Base-by-base conservation (phyloP, 2,113 vertebrate species). In the Emydura subglobosa region DNA sequence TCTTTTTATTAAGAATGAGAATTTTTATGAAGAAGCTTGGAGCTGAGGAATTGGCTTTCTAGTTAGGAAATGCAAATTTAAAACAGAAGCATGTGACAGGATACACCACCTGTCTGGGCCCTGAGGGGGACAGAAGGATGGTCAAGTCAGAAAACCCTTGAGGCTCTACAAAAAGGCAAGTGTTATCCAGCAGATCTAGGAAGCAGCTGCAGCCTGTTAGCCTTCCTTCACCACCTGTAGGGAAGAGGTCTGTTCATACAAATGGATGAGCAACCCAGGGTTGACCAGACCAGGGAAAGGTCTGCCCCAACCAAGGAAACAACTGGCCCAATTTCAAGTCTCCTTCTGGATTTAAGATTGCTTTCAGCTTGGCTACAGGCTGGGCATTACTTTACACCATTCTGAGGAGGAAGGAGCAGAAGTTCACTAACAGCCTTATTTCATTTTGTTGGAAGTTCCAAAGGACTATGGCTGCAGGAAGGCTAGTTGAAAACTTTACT, bases 361-460 rank as follows among this genome's bases (percentile, higher is more conserved):
- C 87, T 1, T 85, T 55, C 5, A 78, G 12, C 39, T 54, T 79
- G 47, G 47, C 16, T 91, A 44, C 6, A 87, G n/a, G 76, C 65
- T 1, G 1, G 83, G 34, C 24, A 87, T 16, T 83, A 31, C 53
- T 57, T 83, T 0, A 85, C 4, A 87, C 0, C 54, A 7, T 14
- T 27, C 50, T 9, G 3, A 92, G 44, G 27, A 91, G 47, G 6
- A 55, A 59, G 85, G 49, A 82, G 17, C 12, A 74, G 29, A 89
- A 92, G 79, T 27, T 74, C n/a, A 89, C 57, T 34, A 79, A 83
- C 14, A 74, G 11, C 25, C 85, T n/a, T 5, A 21, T 34, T 44
- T 44, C 6, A 31, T 68, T n/a, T 10, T 68, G 34, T n/a, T 68
- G 1, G 17, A 78, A 14, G 1, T 84, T 90, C 12, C 17, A 51